Base-by-base conservation (phyloP, 1,140 invertebrate species). In the Triops cancriformis region DNA sequence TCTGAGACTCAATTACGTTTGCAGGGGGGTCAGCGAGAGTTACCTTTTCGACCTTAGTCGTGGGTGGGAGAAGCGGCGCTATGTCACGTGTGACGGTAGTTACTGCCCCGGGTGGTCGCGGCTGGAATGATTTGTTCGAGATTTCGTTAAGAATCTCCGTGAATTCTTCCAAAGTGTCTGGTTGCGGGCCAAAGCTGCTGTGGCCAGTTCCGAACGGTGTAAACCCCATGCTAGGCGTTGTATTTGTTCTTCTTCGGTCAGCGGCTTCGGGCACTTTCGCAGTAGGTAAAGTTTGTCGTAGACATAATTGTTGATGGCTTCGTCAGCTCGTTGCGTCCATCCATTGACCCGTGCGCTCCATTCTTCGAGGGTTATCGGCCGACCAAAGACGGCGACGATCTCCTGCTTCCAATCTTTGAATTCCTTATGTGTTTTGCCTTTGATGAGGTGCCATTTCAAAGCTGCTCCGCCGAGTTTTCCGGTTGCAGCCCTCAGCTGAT, bases 191-290 rank as follows among this genome's bases (percentile, higher is more conserved):
- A 77, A 72, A 18, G 72, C 64, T 27, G 76, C 76, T 12, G 76
- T 72, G 18, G 42, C 76, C n/a, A 64, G 27, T 28, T 77, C 64
- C 27, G 76, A n/a, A 27, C 76, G 9, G 23, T 31, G 27, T 27
- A 77, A 28, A 31, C 76, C 76, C 76, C 76, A 77, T 11, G 76
- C 76, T 37, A 77, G 10, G 1, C 76, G 10, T 10, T 77, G 31
- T 5, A 77, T 72, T 72, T 72, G 43, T 73, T 77, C 76, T 4
- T 26, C n/a, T 31, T 77, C 43, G 1, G 27, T n/a, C 3, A 77
- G 18, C 9, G 51, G 23, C 23, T 72, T 72, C 1, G 76, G 76
- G 12, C 64, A 77, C 26, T 31, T 45, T 6, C 76, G 43, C 10
- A 45, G 37, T 12, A 73, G 6, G 45, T 72, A 31, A 9, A 72